Evolutionary conservation across 2,113 vertebrate species (phyloP).

Genomic region (Patagioenas fasciata): DNA sequence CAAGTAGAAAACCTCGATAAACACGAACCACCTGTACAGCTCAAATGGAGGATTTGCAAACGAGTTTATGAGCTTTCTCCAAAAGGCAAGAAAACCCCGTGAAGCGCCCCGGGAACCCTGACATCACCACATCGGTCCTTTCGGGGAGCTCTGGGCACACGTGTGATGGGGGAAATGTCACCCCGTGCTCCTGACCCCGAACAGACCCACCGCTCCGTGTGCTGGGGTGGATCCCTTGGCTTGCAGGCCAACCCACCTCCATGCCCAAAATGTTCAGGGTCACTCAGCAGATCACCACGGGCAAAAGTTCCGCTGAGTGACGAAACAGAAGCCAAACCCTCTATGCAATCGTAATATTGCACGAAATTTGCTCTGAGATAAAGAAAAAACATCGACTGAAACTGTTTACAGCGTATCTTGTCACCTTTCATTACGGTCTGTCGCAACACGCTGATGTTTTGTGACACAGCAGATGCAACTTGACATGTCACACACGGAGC

Average conservation of each 20-base stretch:
- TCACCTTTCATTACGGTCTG: background rate
- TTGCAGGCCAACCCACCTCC: background rate
- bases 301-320: background rate
- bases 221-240: background rate
- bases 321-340: background rate
- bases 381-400: background rate
- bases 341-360: background rate
- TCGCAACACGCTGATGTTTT: background rate
- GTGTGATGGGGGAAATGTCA: background rate
- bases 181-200: background rate
- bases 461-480: slow-evolving; percentile 56
- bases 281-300: background rate
- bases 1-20: slow-evolving; percentile 36
- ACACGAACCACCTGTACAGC: slow-evolving; percentile 34
- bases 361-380: background rate
- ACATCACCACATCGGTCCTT: background rate
- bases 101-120: fast-evolving
- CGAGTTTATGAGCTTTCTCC: background rate
- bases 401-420: slow-evolving; percentile 41
- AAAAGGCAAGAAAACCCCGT: background rate
- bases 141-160: fast-evolving
- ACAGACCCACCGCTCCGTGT: fast-evolving
- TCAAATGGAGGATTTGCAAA: slow-evolving; percentile 16
- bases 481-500: slow-evolving; percentile 42
- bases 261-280: background rate